Evolutionary conservation across 2,113 vertebrate species (phyloP).

Genomic region (Perognathus longimembris): DNA sequence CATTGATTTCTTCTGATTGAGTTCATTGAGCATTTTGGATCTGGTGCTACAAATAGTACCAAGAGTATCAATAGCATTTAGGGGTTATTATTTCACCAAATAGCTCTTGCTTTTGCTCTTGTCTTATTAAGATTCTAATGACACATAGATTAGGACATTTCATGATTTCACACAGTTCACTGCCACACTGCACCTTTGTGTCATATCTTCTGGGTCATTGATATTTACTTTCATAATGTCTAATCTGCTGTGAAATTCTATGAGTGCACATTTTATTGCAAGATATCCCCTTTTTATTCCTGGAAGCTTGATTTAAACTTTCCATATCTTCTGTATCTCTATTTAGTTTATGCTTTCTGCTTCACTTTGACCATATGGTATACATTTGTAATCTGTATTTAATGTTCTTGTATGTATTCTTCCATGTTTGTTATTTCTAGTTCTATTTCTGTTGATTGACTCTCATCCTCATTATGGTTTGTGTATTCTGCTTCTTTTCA

Average conservation of each 20-base stretch:
- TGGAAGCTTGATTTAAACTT: not conserved
- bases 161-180: not conserved
- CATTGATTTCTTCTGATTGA: not conserved
- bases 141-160: not conserved
- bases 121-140: not conserved
- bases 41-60: not conserved
- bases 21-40: not conserved
- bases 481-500: not conserved
- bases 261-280: not conserved
- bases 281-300: not conserved
- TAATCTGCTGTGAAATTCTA: not conserved
- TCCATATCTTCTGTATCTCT: not conserved
- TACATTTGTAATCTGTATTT: slow-evolving; percentile 1
- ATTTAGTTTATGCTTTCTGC: not conserved
- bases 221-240: not conserved
- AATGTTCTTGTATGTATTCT: not conserved
- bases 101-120: not conserved
- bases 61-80: not conserved
- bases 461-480: not conserved
- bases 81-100: not conserved
- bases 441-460: not conserved
- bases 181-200: not conserved
- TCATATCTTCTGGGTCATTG: not conserved
- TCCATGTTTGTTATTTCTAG: not conserved
- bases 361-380: not conserved